Base-by-base conservation (phyloP, 2,797 vertebrate species). In the Coluber constrictor region DNA sequence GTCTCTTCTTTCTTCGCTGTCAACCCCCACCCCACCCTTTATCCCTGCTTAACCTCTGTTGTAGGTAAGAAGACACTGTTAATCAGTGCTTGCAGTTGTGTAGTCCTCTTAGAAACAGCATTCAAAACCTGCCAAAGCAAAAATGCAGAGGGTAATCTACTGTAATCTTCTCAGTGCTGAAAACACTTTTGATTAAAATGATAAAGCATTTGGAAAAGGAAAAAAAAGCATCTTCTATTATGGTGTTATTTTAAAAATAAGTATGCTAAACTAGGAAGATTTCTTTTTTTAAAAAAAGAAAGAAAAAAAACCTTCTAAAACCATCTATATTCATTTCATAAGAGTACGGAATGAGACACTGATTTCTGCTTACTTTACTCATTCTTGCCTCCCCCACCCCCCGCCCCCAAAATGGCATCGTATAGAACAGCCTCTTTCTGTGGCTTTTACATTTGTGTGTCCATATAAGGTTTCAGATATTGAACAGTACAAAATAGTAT, bases 1-100 rank as follows among this genome's bases (percentile, higher is more conserved):
- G 74, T 56, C 70, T 63, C 91, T 66, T 86, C 43, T 79, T 37
- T 91, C 87, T 23, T 57, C 43, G 51, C 66, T 55, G 2, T 13
- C n/a, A 92, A 9, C 93, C 93, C 96, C 96, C 95, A 89, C 91
- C 90, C n/a, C 29, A 56, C 83, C 90, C 94, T 93, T 96, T 97
- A 97, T 95, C 93, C 89, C 88, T 94, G 89, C 93, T 96, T 97
- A 96, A 95, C 93, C 96, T 97, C 95, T 97, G 95, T 92, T 94
- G 96, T 97, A 97, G 96, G 97, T 97, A 97, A 96, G 96, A 96
- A 95, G 94, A 96, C 91, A 92, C 93, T 95, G 92, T 96, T 97
- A 97, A 97, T 97, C 95, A 96, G 92, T 95, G 95, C 96, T 96
- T 96, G 96, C 93, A 95, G 37, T 95, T 96, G 93, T 96, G 95